Base-by-base conservation (phyloP, 1,140 invertebrate species). In the Drosophila pallidifrons region DNA sequence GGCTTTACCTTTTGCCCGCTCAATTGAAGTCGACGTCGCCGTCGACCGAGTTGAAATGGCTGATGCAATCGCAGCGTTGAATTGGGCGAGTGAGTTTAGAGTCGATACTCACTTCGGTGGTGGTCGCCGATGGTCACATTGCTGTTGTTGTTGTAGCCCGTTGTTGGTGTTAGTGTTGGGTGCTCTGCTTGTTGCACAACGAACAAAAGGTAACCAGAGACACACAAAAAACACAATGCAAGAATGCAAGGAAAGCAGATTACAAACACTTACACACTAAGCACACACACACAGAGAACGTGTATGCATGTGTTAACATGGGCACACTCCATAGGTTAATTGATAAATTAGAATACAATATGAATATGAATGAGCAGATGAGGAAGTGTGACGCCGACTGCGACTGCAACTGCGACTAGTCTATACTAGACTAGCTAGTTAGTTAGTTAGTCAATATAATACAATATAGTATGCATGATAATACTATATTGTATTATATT, bases 31-130 rank as follows among this genome's bases (percentile, higher is more conserved):
- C 66, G 74, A 78, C 75, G 43, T 67, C 81, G 69, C 11, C 60
- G 52, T 11, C 20, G 10, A 10, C 16, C 54, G 66, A 70, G 60
- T 61, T 54, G 72, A 68, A 83, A 80, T 87, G 82, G 82, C 82
- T 87, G 82, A 87, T 87, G 82, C 83, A 87, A 87, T 87, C 68
- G 49, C 15, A 49, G 49, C 51, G 46, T 13, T 52, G 52, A 87
- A 82, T 87, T 87, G 73, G 79, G 82, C 64, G 83, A 86, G 83
- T 79, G 83, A 66, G 71, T 70, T 25, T 61, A 64, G 16, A 68
- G 45, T 45, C 46, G 35, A 11, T 55, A 47, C 10, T 20, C 35
- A 47, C 75, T 66, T 30, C 74, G 43, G 32, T 74, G 77, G 69
- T 77, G 75, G 72, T 71, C 74, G 72, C 16, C 15, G 46, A 25